Evolutionary conservation across 2,113 vertebrate species (phyloP).

Genomic region (Oceanites oceanicus): DNA sequence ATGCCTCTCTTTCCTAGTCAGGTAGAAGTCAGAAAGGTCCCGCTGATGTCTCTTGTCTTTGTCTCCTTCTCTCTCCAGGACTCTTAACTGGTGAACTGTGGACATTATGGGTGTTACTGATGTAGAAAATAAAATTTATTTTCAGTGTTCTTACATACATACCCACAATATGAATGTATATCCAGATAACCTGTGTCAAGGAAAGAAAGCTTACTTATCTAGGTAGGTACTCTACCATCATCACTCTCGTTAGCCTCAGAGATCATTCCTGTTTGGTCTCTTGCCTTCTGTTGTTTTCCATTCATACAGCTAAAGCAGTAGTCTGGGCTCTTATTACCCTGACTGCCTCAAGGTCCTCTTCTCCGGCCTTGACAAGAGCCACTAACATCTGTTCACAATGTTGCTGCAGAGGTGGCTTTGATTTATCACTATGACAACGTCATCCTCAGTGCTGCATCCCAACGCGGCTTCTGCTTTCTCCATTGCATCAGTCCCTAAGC

Average conservation of each 20-base stretch:
- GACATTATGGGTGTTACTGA: not conserved
- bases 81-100: not conserved
- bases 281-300: not conserved
- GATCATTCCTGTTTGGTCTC: not conserved
- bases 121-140: not conserved
- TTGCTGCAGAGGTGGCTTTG: not conserved
- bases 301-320: not conserved
- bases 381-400: not conserved
- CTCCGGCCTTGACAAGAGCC: not conserved
- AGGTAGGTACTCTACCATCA: not conserved
- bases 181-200: not conserved
- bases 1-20: not conserved
- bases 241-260: not conserved
- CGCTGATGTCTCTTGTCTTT: not conserved
- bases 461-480: not conserved
- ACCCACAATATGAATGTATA: not conserved
- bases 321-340: not conserved
- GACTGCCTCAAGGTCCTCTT: not conserved
- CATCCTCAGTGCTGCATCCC: not conserved
- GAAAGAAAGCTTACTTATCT: not conserved
- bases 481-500: not conserved
- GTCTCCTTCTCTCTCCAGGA: not conserved
- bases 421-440: not conserved
- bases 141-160: not conserved
- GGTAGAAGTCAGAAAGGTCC: not conserved